Conservation (phyloP, 1,140 invertebrate species). For the Gryllus bimaculatus region DNA sequence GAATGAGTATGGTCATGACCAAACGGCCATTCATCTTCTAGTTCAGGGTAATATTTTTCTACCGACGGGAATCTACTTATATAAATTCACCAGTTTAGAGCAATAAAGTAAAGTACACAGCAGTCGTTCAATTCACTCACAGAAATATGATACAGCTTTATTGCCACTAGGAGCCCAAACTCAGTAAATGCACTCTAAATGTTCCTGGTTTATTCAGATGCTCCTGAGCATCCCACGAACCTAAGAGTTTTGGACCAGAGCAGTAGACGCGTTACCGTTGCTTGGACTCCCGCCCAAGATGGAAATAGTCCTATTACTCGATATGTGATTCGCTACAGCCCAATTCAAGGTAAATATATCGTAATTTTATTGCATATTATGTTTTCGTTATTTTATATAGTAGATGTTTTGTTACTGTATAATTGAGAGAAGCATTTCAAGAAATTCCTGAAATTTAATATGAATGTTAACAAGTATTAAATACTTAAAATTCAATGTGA, state of each 20-base stretch:
- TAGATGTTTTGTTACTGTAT: too few relatives aligned
- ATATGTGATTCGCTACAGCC: constrained; percentile 35
- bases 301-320: constrained; percentile 41
- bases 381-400: too few relatives aligned
- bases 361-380: not conserved
- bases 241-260: constrained; percentile 32
- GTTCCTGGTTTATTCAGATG: constrained; percentile 9
- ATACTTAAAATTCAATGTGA: too few relatives aligned
- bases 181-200: too few relatives aligned
- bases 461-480: too few relatives aligned
- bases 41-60: constrained; percentile 27
- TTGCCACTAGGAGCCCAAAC: not conserved
- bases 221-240: constrained; percentile 29
- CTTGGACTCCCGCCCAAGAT: constrained; percentile 38
- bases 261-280: constrained; percentile 33
- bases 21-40: constrained; percentile 27
- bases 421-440: too few relatives aligned
- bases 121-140: not conserved
- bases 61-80: too few relatives aligned
- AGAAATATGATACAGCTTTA: not conserved
- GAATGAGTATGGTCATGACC: constrained; percentile 34
- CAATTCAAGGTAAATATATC: constrained; percentile 27
- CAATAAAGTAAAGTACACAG: too few relatives aligned
- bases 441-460: too few relatives aligned
- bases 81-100: too few relatives aligned